Conservation (phyloP, 2,888 invertebrate genomes). For the Meteorus cinctellus region DNA sequence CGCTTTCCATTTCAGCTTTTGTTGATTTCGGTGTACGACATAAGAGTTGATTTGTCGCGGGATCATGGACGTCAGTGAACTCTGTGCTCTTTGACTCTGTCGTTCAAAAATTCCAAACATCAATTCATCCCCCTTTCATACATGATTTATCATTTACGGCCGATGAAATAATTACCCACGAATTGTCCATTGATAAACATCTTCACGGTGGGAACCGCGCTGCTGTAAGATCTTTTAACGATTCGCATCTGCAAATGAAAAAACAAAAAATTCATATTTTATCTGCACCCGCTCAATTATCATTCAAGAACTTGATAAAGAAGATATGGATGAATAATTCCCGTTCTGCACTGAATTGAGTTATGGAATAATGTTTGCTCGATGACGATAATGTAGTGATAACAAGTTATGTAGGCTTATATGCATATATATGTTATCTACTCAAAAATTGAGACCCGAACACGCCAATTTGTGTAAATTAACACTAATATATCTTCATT, state of each 20-base stretch:
- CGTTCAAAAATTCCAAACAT: slow-evolving; percentile 38
- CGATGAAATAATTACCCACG: slow-evolving; percentile 70
- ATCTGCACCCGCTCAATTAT: neutral
- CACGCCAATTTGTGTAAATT: neutral
- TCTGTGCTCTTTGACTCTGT: slow-evolving; percentile 92
- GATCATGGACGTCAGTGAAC: slow-evolving; percentile 97
- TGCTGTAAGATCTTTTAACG: slow-evolving; percentile 74
- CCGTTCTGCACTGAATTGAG: neutral
- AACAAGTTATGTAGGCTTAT: neutral
- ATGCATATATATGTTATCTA: neutral
- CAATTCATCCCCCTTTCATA: neutral
- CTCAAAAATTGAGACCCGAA: neutral
- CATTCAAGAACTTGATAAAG: neutral
- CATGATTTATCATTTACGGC: slow-evolving; percentile 23
- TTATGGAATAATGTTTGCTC: slow-evolving; percentile 12
- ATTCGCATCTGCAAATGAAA: slow-evolving; percentile 50
- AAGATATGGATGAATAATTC: neutral
- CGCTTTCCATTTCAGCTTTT: slow-evolving; percentile 89
- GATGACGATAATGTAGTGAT: slow-evolving; percentile 9
- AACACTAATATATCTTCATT: neutral
- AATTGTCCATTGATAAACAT: slow-evolving; percentile 96
- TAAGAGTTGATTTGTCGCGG: slow-evolving; percentile 91
- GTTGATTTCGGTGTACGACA: slow-evolving; percentile 92
- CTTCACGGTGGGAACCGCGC: slow-evolving; percentile 86
- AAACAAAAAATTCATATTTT: neutral